These are phyloP conservation scores for Drosophila paucipuncta DNA, from an alignment of 2,888 invertebrate genomes.

Conservation along the genomic window DNA sequence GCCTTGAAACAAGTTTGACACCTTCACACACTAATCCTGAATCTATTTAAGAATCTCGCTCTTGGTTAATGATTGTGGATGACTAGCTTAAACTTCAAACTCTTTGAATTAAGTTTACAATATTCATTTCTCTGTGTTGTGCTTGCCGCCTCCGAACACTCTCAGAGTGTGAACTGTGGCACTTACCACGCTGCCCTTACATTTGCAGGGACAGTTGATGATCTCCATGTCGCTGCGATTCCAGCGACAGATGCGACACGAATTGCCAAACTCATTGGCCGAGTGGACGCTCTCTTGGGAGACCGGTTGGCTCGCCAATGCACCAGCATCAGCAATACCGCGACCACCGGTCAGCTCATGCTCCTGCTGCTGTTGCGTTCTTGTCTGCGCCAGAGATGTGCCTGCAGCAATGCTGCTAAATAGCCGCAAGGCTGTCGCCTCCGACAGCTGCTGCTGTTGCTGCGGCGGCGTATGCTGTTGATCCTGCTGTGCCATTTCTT, in stretches of 20 bases:
- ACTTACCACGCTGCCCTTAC: slow-evolving; percentile 83
- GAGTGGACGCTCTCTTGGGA: slow-evolving; percentile 72
- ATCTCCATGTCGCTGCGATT: slow-evolving; percentile 79
- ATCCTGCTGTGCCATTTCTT: slow-evolving; percentile 50
- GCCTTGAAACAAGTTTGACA: not conserved
- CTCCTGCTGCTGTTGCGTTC: not conserved
- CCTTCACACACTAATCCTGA: not conserved
- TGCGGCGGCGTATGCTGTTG: slow-evolving; percentile 8
- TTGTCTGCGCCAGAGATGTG: slow-evolving; percentile 3
- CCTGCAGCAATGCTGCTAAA: slow-evolving; percentile 61
- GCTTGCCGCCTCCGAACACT: not conserved
- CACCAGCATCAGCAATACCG: slow-evolving; percentile 2
- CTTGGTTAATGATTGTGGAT: not conserved
- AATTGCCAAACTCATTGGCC: slow-evolving; percentile 75
- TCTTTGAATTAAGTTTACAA: not conserved
- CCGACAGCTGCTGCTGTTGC: slow-evolving; percentile 56
- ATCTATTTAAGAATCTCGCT: not conserved
- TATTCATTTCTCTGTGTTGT: not conserved
- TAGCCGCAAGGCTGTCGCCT: slow-evolving; percentile 70
- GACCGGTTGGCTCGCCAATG: not conserved
- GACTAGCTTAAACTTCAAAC: not conserved
- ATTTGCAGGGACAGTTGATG: slow-evolving; percentile 82
- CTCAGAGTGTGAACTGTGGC: not conserved
- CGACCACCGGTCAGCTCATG: not conserved
- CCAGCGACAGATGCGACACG: slow-evolving; percentile 84